Base-by-base conservation (phyloP, 37 sponge, comb jelly and placozoan genomes). In the Tethya wilhelma region DNA sequence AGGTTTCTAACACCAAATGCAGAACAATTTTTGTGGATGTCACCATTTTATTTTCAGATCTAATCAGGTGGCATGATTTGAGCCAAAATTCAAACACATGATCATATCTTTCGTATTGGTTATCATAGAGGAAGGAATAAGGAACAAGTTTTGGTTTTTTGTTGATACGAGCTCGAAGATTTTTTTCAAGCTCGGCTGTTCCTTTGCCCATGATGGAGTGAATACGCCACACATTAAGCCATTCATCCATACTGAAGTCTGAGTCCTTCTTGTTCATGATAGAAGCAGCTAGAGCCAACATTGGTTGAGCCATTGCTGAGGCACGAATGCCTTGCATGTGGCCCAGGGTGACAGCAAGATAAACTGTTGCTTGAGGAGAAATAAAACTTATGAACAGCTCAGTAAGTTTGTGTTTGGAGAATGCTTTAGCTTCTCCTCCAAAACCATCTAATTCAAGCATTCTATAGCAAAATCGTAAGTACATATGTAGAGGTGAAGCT, bases 51-150 rank as follows among this genome's bases (percentile, higher is more conserved):
- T n/a, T 19, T 0, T 12, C 41, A 23, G 14, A 29, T 7, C 36
- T 14, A 23, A 80, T 40, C 7, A 59, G 41, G 14, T 29, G 5
- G 49, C 84, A 83, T 8, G 75, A 38, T 7, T 46, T 49, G 7
- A 49, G 6, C 67, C 66, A 75, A 20, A 83, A 31, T 0, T 20
- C 7, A 8, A 83, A 73, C 32, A 64, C 20, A 49, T 83, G 84
- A 2, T 56, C 14, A 30, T 83, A 34, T 0, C 14, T 45, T 2
- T 23, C 34, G 31, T 31, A 32, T n/a, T 38, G 12, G 6, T 36
- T 38, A 38, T 67, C 56, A 4, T 49, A 28, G n/a, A n/a, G n/a
- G n/a, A n/a, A n/a, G n/a, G n/a, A n/a, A n/a, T n/a, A n/a, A n/a
- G n/a, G n/a, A n/a, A n/a, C n/a, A n/a, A n/a, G n/a, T n/a, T n/a